Evolutionary conservation across 2,113 vertebrate genomes (phyloP), one percentile per base, ranked within the genome.

Genomic region (Sprattus sprattus): DNA sequence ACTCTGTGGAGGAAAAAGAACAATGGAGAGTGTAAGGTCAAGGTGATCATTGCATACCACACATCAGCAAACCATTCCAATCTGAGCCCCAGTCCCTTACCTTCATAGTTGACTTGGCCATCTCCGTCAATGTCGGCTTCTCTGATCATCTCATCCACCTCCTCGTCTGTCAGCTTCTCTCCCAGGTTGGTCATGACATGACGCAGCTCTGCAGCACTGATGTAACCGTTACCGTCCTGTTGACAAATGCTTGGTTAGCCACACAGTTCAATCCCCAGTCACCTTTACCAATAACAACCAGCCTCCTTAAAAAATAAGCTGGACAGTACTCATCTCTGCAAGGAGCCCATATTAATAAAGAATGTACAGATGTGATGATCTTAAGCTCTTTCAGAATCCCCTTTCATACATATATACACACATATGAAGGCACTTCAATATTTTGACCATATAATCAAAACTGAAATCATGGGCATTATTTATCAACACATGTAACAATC

Each of bases 61-160:
- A 3, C 8, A 47, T 9, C 75, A 80, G 10, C 32, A 45, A 22
- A 32, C 78, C 13, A n/a, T 85, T 83, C 13, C 45, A 81, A 81
- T 45, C 46, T n/a, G 1, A 28, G 54, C 57, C 8, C 80, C 25
- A 2, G 9, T 25, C 13, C 1, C 82, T 64, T 93, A 97, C 97
- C 97, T 97, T 97, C 97, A 92, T 97, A 97, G 95, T 97, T 97
- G 95, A 97, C 97, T 95, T 97, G 97, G 92, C 97, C 96, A 88
- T 97, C 97, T 85, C 97, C 97, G 92, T 97, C 97, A 91, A 97
- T 97, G 93, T 97, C 97, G 95, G 97, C 97, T 97, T 97, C 97
- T 94, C 97, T 97, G 95, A 97, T 97, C 97, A 97, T 97, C 91
- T 97, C 97, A 91, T 97, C 96, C 87, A 97, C 96, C 92, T 97